These are phyloP conservation scores for Prionailurus bengalensis DNA, from an alignment of 2,113 vertebrate genomes.

Conservation along the genomic window DNA sequence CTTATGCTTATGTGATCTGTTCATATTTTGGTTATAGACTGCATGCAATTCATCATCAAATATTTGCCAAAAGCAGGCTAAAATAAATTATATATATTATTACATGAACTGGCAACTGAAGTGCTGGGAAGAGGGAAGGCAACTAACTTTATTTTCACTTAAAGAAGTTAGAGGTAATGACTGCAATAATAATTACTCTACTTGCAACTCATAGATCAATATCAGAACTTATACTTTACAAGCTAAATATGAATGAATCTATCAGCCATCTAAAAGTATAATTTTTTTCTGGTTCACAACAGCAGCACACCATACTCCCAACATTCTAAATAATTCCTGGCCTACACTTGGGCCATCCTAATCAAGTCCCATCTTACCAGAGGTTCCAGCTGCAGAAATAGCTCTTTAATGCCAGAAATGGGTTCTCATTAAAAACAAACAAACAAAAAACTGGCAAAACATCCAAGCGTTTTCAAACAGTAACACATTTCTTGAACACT, in stretches of 20 bases:
- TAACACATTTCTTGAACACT: constrained; percentile 6
- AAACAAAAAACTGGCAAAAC: background rate
- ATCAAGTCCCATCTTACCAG: constrained; percentile 57
- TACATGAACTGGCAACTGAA: constrained; percentile 47
- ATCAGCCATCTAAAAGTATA: constrained; percentile 91
- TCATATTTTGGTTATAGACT: constrained; percentile 46
- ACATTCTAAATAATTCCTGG: constrained; percentile 85
- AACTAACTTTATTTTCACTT: constrained; percentile 63
- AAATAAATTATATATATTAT: background rate
- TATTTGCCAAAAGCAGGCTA: constrained; percentile 30
- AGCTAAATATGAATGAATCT: background rate
- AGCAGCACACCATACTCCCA: constrained; percentile 94
- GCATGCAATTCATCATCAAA: background rate
- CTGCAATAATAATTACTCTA: constrained; percentile 22
- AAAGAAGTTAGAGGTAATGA: constrained; percentile 39
- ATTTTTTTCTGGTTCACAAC: constrained; percentile 93
- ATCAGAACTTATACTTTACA: background rate
- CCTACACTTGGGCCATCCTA: constrained; percentile 68
- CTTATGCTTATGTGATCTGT: background rate
- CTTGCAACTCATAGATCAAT: constrained; percentile 33
- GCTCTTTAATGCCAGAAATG: constrained; percentile 49
- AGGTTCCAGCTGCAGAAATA: background rate
- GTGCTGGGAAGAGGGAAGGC: constrained; percentile 13
- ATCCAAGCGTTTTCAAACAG: background rate
- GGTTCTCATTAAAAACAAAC: background rate